These are phyloP conservation scores for Drosophila nigricruria DNA, from an alignment of 2,888 invertebrate genomes.

Conservation along the genomic window DNA sequence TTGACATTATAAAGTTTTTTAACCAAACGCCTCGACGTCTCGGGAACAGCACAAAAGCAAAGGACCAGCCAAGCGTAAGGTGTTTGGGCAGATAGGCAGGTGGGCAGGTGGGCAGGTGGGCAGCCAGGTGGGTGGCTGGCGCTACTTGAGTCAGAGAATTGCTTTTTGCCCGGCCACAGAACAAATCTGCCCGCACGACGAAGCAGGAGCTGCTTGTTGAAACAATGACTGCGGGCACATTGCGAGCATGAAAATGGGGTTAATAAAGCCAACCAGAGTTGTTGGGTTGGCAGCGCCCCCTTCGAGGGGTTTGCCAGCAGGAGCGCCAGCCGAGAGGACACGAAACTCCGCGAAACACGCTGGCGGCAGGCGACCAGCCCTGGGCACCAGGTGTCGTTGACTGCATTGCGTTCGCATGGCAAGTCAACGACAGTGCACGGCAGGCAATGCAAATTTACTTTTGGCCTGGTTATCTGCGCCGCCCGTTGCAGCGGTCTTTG, in stretches of 20 bases:
- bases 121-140: not conserved
- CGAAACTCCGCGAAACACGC: constrained; percentile 30
- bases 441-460: constrained; percentile 33
- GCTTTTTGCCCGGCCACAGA: constrained; percentile 16
- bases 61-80: constrained; percentile 19
- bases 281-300: constrained; percentile 9
- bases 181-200: constrained; percentile 17
- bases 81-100: constrained; percentile 1
- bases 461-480: constrained; percentile 33
- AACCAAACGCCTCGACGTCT: constrained; percentile 47
- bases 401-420: constrained; percentile 45
- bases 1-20: constrained; percentile 69
- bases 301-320: constrained; percentile 8
- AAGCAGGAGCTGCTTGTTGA: constrained; percentile 17
- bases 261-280: constrained; percentile 70
- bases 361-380: not conserved
- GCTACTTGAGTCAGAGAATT: constrained; percentile 34
- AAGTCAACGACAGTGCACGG: not conserved
- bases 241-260: constrained; percentile 63
- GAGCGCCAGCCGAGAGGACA: too few species aligned
- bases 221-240: constrained; percentile 32
- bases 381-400: constrained; percentile 48
- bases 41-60: constrained; percentile 34
- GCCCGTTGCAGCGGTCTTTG: constrained; percentile 6
- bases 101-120: not conserved